Evolutionary conservation across 2,888 invertebrate genomes (phyloP).

Genomic region (Fabriciana adippe): DNA sequence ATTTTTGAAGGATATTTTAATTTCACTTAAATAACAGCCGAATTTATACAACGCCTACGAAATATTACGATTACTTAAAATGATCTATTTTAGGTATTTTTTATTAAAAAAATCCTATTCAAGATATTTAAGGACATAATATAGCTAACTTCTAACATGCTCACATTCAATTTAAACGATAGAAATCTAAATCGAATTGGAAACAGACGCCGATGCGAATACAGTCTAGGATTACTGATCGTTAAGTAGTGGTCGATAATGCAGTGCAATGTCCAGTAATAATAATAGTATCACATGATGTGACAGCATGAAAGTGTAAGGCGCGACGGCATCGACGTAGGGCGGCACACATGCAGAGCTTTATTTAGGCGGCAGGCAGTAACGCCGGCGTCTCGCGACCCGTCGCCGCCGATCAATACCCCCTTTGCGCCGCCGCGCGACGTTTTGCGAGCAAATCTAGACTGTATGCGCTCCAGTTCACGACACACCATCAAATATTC

Average conservation of each 20-base stretch:
- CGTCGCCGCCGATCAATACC: slow-evolving; percentile 79
- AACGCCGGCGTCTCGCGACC: slow-evolving; percentile 78
- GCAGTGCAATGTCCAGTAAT: slow-evolving; percentile 11
- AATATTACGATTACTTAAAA: too few species aligned
- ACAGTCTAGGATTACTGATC: slow-evolving; percentile 6
- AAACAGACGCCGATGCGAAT: neutral
- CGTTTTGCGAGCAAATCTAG: slow-evolving; percentile 68
- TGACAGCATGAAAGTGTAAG: slow-evolving; percentile 47
- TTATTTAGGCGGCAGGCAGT: slow-evolving; percentile 78
- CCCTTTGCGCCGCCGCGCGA: slow-evolving; percentile 78
- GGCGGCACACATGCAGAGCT: slow-evolving; percentile 78
- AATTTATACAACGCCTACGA: too few species aligned
- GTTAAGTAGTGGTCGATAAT: neutral
- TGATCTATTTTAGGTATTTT: too few species aligned
- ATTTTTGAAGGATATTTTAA: too few species aligned
- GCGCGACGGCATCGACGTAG: slow-evolving; percentile 55
- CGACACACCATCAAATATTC: slow-evolving; percentile 79
- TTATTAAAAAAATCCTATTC: too few species aligned
- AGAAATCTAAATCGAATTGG: neutral
- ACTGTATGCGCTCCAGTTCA: slow-evolving; percentile 72
- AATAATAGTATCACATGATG: slow-evolving; percentile 39
- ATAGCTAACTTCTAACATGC: neutral
- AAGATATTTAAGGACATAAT: neutral
- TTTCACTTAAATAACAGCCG: too few species aligned
- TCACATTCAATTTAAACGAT: neutral